Evolutionary conservation across 2,113 vertebrate species (phyloP).

Genomic region (Gasterosteus aculeatus): DNA sequence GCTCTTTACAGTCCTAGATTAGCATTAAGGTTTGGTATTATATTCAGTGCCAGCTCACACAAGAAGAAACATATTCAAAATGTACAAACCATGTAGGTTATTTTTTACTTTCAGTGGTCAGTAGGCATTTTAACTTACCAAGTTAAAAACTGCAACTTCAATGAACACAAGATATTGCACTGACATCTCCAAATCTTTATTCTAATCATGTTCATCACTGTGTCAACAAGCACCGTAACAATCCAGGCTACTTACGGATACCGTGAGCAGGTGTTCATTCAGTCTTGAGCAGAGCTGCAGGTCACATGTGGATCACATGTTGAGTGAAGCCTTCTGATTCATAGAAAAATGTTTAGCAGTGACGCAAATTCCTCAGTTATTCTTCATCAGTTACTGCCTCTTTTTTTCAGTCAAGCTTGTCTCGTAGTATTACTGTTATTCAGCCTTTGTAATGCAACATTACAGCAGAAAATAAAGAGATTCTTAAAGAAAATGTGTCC

Average conservation of each 20-base stretch:
- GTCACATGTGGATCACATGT: slow-evolving; percentile 33
- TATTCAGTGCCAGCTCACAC: slow-evolving; percentile 24
- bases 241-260: slow-evolving; percentile 53
- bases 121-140: slow-evolving; percentile 19
- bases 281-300: slow-evolving; percentile 29
- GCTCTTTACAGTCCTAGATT: slow-evolving; percentile 1
- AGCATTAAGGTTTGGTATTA: slow-evolving; percentile 10
- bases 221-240: slow-evolving; percentile 34
- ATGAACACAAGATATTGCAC: slow-evolving; percentile 34
- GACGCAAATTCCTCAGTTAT: slow-evolving; percentile 37
- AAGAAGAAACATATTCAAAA: slow-evolving; percentile 8
- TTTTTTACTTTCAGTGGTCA: slow-evolving; percentile 19
- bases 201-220: slow-evolving; percentile 23
- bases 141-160: slow-evolving; percentile 1
- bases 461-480: slow-evolving; percentile 59
- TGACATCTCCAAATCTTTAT: slow-evolving; percentile 31
- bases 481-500: slow-evolving; percentile 52
- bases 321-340: background rate
- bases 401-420: slow-evolving; percentile 47
- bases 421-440: slow-evolving; percentile 58
- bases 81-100: slow-evolving; percentile 6
- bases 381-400: slow-evolving; percentile 19
- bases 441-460: slow-evolving; percentile 60
- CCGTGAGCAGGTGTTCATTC: slow-evolving; percentile 18
- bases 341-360: slow-evolving; percentile 10